Evolutionary conservation across 2,888 invertebrate species (phyloP), one percentile per base, ranked within the genome.

Genomic region (Sepiola atlantica): DNA sequence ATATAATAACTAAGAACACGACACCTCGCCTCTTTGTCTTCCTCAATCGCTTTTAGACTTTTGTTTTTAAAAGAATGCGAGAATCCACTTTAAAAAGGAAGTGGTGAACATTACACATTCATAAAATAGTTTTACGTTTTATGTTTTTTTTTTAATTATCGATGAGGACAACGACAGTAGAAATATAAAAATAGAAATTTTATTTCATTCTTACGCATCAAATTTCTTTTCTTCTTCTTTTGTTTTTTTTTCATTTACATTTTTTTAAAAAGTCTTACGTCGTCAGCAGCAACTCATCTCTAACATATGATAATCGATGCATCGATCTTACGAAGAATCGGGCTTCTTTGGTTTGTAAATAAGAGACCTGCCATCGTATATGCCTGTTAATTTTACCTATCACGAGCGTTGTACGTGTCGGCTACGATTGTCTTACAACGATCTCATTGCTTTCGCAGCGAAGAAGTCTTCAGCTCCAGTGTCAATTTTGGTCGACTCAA

Each of bases 401-500:
- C 77, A n/a, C 77, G 14, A 77, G 77, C n/a, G 77, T 77, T 14
- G 10, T 77, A 77, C 77, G n/a, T 77, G 77, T n/a, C 77, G 77
- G 10, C n/a, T 77, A n/a, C 12, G 28, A 28, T 77, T 77, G 28
- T 77, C 77, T 77, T 77, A 77, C 77, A 77, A 77, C n/a, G 77
- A 77, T n/a, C 77, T n/a, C 77, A n/a, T 77, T 77, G n/a, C 77
- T 77, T n/a, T 77, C 28, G n/a, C 28, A n/a, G 77, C 77, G n/a
- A 0, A 77, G 77, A n/a, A 77, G 10, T n/a, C 28, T n/a, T 77
- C 8, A 28, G 14, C 28, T 77, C 77, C 28, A 12, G 77, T 77
- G n/a, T 77, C 77, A 77, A 77, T 77, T 77, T n/a, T n/a, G 45
- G 77, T 77, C n/a, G 77, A n/a, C 28, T 77, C 77, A n/a, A 77